These are phyloP conservation scores for Anagyrus pseudococci DNA, from an alignment of 2,888 invertebrate genomes.

Conservation along the genomic window DNA sequence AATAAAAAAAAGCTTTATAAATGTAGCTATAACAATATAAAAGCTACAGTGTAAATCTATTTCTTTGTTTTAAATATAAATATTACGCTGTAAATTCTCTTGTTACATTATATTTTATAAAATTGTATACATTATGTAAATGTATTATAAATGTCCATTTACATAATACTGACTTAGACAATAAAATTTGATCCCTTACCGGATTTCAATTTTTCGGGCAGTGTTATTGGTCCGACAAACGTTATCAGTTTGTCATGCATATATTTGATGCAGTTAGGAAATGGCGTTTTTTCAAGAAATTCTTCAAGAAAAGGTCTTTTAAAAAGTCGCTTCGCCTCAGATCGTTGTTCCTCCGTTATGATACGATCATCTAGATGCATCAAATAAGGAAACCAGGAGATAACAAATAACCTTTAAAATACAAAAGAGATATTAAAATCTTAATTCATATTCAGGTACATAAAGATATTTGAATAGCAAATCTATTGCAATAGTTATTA, in stretches of 20 bases:
- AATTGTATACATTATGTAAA: constrained; percentile 13
- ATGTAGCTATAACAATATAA: too few species aligned
- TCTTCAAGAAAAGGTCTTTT: constrained; percentile 69
- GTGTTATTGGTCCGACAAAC: constrained; percentile 45
- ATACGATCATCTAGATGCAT: constrained; percentile 74
- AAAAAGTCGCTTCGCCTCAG: constrained; percentile 70
- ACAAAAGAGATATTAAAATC: constrained; percentile 42
- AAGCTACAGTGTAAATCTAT: too few species aligned
- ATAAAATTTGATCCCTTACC: constrained; percentile 28
- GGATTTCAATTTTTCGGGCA: constrained; percentile 40
- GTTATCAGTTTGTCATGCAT: constrained; percentile 51
- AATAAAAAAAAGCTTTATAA: too few species aligned
- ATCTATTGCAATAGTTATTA: constrained; percentile 54
- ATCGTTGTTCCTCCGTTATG: constrained; percentile 71
- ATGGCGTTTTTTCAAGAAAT: constrained; percentile 53
- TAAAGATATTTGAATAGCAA: constrained; percentile 3
- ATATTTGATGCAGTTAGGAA: constrained; percentile 54
- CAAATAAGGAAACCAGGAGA: constrained; percentile 74
- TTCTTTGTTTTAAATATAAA: too few species aligned
- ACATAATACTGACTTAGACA: constrained; percentile 37
- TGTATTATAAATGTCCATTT: constrained; percentile 22
- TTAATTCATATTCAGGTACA: neutral
- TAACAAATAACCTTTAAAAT: constrained; percentile 71
- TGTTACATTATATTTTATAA: neutral
- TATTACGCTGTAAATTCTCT: too few species aligned